Base-by-base conservation (phyloP, 2,113 vertebrate genomes). In the Mesoclemmys tuberculata region DNA sequence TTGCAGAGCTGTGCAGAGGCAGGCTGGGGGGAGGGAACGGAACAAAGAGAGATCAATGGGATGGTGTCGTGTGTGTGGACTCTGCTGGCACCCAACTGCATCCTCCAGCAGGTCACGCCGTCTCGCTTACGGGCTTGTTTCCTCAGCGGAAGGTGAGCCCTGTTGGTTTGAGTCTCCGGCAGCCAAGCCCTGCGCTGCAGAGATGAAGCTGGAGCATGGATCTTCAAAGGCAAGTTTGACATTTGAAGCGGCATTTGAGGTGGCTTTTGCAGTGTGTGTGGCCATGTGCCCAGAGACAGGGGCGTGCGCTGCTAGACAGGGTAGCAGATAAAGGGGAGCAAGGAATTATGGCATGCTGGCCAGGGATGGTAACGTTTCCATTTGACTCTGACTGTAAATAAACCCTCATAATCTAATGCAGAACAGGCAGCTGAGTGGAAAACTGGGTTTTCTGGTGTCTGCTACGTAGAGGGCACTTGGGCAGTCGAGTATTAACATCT, bases 31-130 rank as follows among this genome's bases (percentile, higher is more conserved):
- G 96, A 97, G 95, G 93, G 96, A 95, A 95, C 90, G 95, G 95
- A 97, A 98, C 97, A 98, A 98, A 98, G 97, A 95, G 94, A 95
- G 96, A 95, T 94, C 96, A 91, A 97, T 97, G 95, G 96, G 97
- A 97, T 96, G 95, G 90, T 96, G 90, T 92, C 84, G 85, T 93
- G 95, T 80, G 93, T 87, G 82, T 93, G 95, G 94, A 94, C 84
- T 86, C 84, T 85, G 81, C 92, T 95, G 91, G 91, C 92, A 94
- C 90, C 89, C 85, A 90, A 95, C 94, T 96, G 95, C 97, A 93
- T 90, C 91, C 90, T 88, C 96, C 89, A 91, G 97, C 96, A 96
- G 96, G 97, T 96, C 93, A 78, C 87, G 92, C 84, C 84, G 87
- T 88, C 90, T 93, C 44, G 93, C 90, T 26, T 6, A 91, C 87